Evolutionary conservation across 1,140 invertebrate species (phyloP), one percentile per base, ranked within the genome.

Genomic region (Steinernema feltiae): DNA sequence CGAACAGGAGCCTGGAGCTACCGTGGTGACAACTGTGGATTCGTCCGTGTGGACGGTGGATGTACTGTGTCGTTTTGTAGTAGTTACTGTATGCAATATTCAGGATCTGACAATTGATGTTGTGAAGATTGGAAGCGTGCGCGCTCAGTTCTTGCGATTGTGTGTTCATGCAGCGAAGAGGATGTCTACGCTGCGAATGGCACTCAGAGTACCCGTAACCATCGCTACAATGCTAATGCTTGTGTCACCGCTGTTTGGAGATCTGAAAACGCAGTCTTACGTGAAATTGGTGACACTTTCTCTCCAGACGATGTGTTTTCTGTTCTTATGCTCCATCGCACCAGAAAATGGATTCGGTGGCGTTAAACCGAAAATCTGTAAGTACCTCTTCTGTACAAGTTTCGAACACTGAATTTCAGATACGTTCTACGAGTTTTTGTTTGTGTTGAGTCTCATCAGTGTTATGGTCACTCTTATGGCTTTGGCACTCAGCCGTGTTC

Each of bases 311-410:
- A 77, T 85, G 30, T 86, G 84, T 63, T 85, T 85, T 48, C 72
- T 86, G 0, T 85, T 85, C 71, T 71, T 86, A 1, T 84, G 82
- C 69, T 84, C 83, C 17, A 85, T 86, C 24, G 84, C 84, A 21
- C 84, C 84, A 18, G 69, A 63, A 3, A 84, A 82, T 72, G 84
- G 84, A 1, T 86, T 85, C 71, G 81, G 75, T 0, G 81, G 80
- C 29, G 73, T 74, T 1, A 85, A 84, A 72, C 84, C 84, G 15
- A 80, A 81, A 71, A 78, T 85, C 63, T 85, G 85, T 86, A 71
- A 76, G 84, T 76, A n/a, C 18, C 27, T 76, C 12, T 30, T 1
- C 21, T 1, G 69, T 12, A 72, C 29, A 7, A 35, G 24, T n/a
- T 27, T 41, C 35, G 12, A n/a, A 21, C 18, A 15, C 0, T 31